Conservation (phyloP, 2,797 vertebrate genomes). For the Cygnus olor region DNA sequence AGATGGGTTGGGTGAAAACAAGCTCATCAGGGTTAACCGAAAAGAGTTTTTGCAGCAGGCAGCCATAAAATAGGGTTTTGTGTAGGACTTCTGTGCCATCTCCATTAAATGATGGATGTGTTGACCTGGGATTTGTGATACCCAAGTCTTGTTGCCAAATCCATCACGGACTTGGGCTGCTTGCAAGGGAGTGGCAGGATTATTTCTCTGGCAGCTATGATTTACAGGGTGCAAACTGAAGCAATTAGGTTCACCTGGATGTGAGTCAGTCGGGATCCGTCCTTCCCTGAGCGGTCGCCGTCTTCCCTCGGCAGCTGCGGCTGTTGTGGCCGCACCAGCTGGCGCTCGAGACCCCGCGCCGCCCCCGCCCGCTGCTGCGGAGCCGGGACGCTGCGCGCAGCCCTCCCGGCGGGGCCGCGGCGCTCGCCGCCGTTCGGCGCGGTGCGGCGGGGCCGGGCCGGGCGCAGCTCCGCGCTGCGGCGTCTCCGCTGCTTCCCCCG, state of each 20-base stretch:
- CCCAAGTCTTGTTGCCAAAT: neutral
- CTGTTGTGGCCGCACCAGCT: no score
- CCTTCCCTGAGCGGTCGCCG: neutral
- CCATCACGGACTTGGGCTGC: neutral
- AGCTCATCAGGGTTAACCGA: neutral
- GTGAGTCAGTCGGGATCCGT: neutral
- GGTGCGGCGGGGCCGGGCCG: no score
- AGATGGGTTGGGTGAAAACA: neutral
- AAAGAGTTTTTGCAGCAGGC: neutral
- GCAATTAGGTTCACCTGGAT: neutral
- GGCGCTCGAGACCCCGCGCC: no score
- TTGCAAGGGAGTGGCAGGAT: neutral
- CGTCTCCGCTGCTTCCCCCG: no score
- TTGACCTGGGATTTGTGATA: neutral
- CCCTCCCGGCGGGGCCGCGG: no score
- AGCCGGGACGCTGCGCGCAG: no score
- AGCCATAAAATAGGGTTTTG: neutral
- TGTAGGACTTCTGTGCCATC: neutral
- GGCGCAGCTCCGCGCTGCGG: no score
- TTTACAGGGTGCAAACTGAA: conserved; percentile 7
- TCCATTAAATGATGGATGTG: neutral
- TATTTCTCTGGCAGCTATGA: neutral
- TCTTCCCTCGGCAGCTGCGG: no score
- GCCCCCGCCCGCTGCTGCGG: no score
- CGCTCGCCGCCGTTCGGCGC: no score